These are phyloP conservation scores for Drosophila melanica DNA, from an alignment of 1,140 invertebrate genomes.

Conservation along the genomic window DNA sequence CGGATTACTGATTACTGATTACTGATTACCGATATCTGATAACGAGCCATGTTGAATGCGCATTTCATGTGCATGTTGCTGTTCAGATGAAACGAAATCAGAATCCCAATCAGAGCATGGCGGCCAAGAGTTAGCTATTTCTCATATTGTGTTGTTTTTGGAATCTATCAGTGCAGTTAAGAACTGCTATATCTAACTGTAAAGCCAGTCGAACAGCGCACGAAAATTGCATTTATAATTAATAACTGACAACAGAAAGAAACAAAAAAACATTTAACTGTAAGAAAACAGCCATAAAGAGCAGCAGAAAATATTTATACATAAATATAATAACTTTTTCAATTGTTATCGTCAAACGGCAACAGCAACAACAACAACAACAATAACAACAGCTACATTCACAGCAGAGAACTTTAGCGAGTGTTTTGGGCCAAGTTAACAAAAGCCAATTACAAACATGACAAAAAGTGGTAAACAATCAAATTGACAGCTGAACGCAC, in stretches of 20 bases:
- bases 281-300: constrained; percentile 10
- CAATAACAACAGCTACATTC: background rate
- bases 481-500: background rate
- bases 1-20: constrained; percentile 33
- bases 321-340: constrained; percentile 29
- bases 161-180: constrained; percentile 15
- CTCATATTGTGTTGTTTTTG: constrained; percentile 24
- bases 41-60: background rate
- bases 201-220: constrained; percentile 6
- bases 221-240: constrained; percentile 31
- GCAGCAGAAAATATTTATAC: background rate
- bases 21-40: background rate
- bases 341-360: constrained; percentile 19
- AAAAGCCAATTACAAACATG: constrained; percentile 16
- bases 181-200: constrained; percentile 14
- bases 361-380: background rate
- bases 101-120: constrained; percentile 68
- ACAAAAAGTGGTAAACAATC: constrained; percentile 8
- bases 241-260: constrained; percentile 5
- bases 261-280: background rate
- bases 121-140: constrained; percentile 65
- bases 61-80: background rate
- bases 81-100: background rate
- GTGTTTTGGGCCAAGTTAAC: constrained; percentile 21
- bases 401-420: background rate